Evolutionary conservation across 2,888 invertebrate species (phyloP).

Genomic region (Philonicus albiceps): DNA sequence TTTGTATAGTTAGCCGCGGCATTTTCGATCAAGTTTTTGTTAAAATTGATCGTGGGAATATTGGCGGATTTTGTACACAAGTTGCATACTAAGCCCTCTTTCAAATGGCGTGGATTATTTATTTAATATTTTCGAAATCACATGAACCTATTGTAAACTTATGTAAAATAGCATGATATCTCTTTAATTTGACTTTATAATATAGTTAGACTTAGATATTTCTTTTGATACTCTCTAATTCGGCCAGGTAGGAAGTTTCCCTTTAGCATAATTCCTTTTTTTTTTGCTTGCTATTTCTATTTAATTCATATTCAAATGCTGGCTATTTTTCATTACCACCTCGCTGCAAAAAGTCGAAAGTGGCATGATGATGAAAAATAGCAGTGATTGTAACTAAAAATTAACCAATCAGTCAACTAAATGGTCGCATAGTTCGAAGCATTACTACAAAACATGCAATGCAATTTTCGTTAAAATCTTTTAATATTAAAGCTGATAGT

Average conservation of each 20-base stretch:
- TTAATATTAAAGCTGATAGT: background rate
- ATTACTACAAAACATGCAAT: background rate
- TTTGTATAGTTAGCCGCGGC: background rate
- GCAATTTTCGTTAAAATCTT: background rate
- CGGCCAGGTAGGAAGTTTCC: no score
- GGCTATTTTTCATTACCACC: no score
- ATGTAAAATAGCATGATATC: background rate
- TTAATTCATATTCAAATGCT: no score
- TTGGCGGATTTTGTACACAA: background rate
- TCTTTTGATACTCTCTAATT: background rate
- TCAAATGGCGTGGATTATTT: background rate
- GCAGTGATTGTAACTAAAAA: no score
- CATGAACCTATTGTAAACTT: no score
- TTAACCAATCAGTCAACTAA: no score
- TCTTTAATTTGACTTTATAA: no score
- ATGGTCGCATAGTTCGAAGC: no score
- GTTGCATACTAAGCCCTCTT: background rate
- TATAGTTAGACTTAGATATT: background rate
- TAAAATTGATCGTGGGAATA: background rate
- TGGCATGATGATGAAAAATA: no score
- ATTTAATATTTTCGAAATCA: background rate
- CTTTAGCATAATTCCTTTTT: no score
- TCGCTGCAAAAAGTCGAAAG: no score
- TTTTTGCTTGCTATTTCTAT: no score
- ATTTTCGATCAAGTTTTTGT: background rate